These are phyloP conservation scores for Enteromius afrohamiltoni DNA, from an alignment of 2,797 vertebrate genomes.

Conservation along the genomic window DNA sequence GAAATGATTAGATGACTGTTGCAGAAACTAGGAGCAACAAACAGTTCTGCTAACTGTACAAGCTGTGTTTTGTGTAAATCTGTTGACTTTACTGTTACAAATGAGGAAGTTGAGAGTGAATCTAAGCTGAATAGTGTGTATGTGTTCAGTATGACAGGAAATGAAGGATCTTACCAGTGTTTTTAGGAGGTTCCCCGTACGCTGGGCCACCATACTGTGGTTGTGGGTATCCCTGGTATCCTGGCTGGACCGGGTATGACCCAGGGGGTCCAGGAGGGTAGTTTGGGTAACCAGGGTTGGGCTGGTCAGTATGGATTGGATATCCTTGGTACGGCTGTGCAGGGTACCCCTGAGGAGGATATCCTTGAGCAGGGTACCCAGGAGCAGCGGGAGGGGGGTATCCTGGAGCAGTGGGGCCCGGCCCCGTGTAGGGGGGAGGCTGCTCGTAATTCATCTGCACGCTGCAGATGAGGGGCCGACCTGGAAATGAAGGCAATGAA, in stretches of 20 bases:
- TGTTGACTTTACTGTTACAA: background rate
- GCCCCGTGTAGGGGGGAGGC: slow-evolving; percentile 71
- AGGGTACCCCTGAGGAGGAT: slow-evolving; percentile 55
- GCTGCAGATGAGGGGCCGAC: slow-evolving; percentile 5
- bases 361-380: slow-evolving; percentile 53
- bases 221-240: slow-evolving; percentile 66
- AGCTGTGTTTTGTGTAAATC: slow-evolving; percentile 4
- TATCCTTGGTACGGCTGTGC: slow-evolving; percentile 51
- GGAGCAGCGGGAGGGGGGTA: slow-evolving; percentile 51
- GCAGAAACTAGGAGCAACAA: background rate
- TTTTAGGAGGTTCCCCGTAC: slow-evolving; percentile 64
- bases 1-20: background rate
- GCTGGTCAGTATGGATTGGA: slow-evolving; percentile 46
- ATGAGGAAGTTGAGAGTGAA: background rate
- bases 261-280: slow-evolving; percentile 50
- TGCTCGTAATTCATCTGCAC: slow-evolving; percentile 69
- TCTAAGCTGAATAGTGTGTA: background rate
- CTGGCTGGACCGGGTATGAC: slow-evolving; percentile 60
- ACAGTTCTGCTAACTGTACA: background rate
- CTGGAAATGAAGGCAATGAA: background rate
- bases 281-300: slow-evolving; percentile 54
- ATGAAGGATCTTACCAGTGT: slow-evolving; percentile 58
- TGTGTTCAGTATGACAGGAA: background rate
- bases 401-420: slow-evolving; percentile 51
- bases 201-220: slow-evolving; percentile 53